These are phyloP conservation scores for Coenobita brevimanus DNA, from an alignment of 1,140 invertebrate genomes.

Conservation along the genomic window DNA sequence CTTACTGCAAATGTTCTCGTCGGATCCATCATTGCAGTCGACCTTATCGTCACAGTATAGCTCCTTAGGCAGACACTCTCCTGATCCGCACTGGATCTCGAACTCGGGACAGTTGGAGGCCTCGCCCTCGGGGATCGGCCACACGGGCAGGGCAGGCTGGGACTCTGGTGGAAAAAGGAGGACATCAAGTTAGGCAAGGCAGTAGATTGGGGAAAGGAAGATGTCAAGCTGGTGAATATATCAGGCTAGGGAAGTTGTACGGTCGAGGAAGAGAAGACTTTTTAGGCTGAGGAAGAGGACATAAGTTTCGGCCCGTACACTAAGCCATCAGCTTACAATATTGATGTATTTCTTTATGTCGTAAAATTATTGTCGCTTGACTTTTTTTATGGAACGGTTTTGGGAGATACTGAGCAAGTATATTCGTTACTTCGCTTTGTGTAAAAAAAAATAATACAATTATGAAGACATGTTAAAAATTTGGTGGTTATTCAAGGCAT, in stretches of 20 bases:
- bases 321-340: too few relatives aligned
- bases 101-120: constrained; percentile 90
- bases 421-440: too few relatives aligned
- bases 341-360: too few relatives aligned
- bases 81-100: constrained; percentile 90
- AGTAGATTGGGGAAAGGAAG: too few relatives aligned
- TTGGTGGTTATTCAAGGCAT: too few relatives aligned
- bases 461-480: too few relatives aligned
- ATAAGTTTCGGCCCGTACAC: too few relatives aligned
- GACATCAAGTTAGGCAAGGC: too few relatives aligned
- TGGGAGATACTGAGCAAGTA: too few relatives aligned
- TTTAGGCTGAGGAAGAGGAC: neutral
- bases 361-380: too few relatives aligned
- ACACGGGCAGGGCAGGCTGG: constrained; percentile 82
- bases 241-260: neutral
- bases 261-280: constrained; percentile 28
- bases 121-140: constrained; percentile 91
- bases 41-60: constrained; percentile 93
- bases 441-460: too few relatives aligned
- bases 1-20: constrained; percentile 96
- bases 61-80: constrained; percentile 91
- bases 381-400: too few relatives aligned
- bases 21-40: constrained; percentile 94
- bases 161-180: constrained; percentile 80
- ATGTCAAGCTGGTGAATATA: neutral